A percentile compares a stretch with the other conserved stretches of the same genome.
phyloP scores from a whole-genome alignment of 2,113 vertebrate genomes.

The Eudyptes chrysolophus region DNA sequence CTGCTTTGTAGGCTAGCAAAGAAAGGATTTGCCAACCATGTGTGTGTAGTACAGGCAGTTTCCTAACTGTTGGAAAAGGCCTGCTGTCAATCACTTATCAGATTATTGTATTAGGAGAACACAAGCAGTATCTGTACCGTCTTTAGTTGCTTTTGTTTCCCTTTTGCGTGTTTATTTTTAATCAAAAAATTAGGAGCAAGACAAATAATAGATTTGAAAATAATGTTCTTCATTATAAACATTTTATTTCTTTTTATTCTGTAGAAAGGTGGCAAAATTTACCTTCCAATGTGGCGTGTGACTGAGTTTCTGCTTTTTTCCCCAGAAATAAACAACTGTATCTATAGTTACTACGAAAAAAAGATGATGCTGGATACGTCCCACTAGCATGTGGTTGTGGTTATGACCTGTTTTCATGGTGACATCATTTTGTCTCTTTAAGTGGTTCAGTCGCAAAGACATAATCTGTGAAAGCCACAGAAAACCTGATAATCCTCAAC shows the following conservation, averaged over 20 bases:
- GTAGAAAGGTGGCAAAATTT: background rate
- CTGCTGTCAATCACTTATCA: background rate
- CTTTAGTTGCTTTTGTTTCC: background rate
- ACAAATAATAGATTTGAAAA: background rate
- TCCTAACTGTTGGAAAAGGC: background rate
- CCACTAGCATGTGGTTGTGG: background rate
- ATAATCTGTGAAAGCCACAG: background rate
- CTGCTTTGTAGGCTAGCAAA: background rate
- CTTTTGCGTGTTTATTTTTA: background rate
- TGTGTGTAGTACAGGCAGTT: background rate
- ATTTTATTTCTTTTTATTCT: background rate
- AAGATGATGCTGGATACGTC: background rate
- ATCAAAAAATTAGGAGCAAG: background rate
- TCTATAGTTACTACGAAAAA: constrained; percentile 17
- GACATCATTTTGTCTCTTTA: constrained; percentile 47
- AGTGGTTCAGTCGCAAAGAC: background rate
- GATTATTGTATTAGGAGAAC: background rate
- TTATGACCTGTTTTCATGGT: constrained; percentile 45
- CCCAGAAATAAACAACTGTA: background rate
- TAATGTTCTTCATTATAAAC: background rate
- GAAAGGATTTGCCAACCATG: background rate
- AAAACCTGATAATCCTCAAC: constrained; percentile 7
- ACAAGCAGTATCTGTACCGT: background rate
- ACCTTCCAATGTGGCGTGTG: background rate
- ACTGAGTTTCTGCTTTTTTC: background rate